These are phyloP conservation scores for Sarcophaga rosellei DNA, from an alignment of 2,888 invertebrate genomes.

Conservation along the genomic window DNA sequence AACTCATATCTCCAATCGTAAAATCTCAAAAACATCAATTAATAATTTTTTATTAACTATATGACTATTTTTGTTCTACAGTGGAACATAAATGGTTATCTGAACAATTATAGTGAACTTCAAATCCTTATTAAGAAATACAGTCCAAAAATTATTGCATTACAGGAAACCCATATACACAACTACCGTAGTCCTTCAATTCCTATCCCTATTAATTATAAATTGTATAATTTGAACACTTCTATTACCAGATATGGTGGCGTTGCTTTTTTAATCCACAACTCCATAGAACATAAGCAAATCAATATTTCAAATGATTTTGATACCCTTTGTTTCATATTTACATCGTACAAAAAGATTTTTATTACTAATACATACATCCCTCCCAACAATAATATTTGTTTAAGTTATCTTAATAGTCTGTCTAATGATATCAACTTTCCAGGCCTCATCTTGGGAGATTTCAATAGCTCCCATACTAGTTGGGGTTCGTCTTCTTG, in stretches of 20 bases:
- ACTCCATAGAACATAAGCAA: neutral
- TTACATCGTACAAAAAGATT: no score
- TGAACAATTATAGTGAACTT: conserved; percentile 49
- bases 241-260: neutral
- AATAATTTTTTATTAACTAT: neutral
- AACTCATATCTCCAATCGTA: no score
- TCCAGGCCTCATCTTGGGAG: conserved; percentile 2
- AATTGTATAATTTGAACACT: neutral
- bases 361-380: no score
- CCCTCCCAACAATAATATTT: no score
- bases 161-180: conserved; percentile 42
- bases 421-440: neutral
- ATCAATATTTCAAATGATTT: neutral
- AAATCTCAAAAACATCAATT: no score
- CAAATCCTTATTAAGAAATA: conserved; percentile 32
- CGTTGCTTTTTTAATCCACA: neutral
- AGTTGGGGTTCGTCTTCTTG: conserved; percentile 29
- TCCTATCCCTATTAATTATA: neutral
- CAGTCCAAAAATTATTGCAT: conserved; percentile 43
- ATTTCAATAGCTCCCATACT: conserved; percentile 45
- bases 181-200: neutral
- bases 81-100: conserved; percentile 53
- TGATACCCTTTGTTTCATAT: neutral
- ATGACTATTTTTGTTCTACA: conserved; percentile 45
- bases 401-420: no score